These are phyloP conservation scores for Spodoptera frugiperda DNA, from an alignment of 1,140 invertebrate species.

Conservation along the genomic window DNA sequence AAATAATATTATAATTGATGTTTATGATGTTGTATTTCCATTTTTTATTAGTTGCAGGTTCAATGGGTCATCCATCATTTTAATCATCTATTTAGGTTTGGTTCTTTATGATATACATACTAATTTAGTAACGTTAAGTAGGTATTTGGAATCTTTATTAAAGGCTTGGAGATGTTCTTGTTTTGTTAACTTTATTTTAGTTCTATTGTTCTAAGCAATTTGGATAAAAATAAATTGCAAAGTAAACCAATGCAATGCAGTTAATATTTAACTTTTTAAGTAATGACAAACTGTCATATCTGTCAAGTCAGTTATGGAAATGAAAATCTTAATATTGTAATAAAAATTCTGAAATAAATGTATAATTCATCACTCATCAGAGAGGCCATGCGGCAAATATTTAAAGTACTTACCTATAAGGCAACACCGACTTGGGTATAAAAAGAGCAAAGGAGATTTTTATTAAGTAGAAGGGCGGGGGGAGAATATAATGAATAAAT, in stretches of 20 bases:
- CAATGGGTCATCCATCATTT: too few species aligned
- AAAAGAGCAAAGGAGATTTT: constrained; percentile 80
- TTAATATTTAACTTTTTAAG: constrained; percentile 15
- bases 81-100: too few species aligned
- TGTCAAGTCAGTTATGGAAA: constrained; percentile 49
- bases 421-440: constrained; percentile 63
- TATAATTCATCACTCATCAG: constrained; percentile 81
- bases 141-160: too few species aligned
- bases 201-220: not conserved
- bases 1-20: not conserved
- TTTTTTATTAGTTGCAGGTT: too few species aligned
- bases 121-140: too few species aligned
- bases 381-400: constrained; percentile 81
- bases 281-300: constrained; percentile 43
- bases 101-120: too few species aligned
- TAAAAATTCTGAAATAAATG: constrained; percentile 74
- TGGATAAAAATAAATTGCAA: not conserved
- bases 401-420: constrained; percentile 78
- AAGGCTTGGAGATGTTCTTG: too few species aligned
- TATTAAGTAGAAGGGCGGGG: constrained; percentile 75
- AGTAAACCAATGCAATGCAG: not conserved
- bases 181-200: too few species aligned
- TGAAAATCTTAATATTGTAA: constrained; percentile 65
- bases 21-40: too few species aligned
- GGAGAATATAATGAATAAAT: constrained; percentile 85